Evolutionary conservation across 2,113 vertebrate species (phyloP), one percentile per base, ranked within the genome.

Genomic region (Megaceryle torquata): DNA sequence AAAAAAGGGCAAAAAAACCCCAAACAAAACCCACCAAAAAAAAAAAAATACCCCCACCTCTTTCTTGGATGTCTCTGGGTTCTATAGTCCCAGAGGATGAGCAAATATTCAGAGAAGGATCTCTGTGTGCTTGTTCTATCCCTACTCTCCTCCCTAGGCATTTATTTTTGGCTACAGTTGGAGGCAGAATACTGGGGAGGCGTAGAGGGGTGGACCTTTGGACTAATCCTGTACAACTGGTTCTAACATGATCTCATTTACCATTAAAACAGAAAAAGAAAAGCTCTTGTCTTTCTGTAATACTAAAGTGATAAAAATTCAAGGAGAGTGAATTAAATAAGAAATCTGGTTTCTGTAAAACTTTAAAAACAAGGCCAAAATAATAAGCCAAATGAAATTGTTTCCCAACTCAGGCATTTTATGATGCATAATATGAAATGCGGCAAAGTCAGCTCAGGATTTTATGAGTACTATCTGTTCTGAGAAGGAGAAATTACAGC

Each of bases 401-500:
- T 65, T 83, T 74, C 22, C 51, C 28, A 59, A 20, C 35, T 77
- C 25, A 25, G 60, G 28, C 9, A 37, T 54, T 93, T 89, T 53
- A 37, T 41, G 37, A 67, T 41, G 46, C 15, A 39, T 67, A 64
- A 81, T 13, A 31, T 57, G 46, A 86, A 81, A 79, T 35, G 60
- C 1, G 41, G 79, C 70, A 76, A 91, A 82, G 33, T 80, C 63
- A 88, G 53, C 35, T 79, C 39, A 87, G 35, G 43, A 91, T 69
- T 82, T 93, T 78, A 61, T 21, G 17, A 54, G 20, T 33, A 37
- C 37, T 93, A 44, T 71, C 60, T 51, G 33, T 79, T 88, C 69
- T 68, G 65, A 89, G 60, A 84, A 88, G 95, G 91, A 95, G 69
- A 92, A 64, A 89, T 92, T 87, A 95, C 87, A 91, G 48, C 69